Evolutionary conservation across 2,797 vertebrate genomes (phyloP), one percentile per base, ranked within the genome.

Genomic region (Paedocypris micromegethes): DNA sequence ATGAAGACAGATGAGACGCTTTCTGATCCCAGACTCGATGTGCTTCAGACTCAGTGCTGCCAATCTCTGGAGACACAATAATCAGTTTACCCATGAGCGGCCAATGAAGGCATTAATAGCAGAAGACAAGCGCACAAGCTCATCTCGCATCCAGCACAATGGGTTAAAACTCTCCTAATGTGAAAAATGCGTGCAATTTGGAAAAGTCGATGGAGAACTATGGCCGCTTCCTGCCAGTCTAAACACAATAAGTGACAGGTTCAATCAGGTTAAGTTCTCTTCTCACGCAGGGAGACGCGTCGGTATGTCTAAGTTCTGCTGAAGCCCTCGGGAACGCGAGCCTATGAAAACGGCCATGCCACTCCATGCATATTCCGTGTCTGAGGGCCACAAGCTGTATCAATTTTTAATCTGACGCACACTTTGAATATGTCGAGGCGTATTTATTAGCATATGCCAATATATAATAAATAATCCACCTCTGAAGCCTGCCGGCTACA

Each of bases 391-490:
- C 73, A 73, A 83, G 83, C 82, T 76, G 77, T 79, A 86, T 86
- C 42, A 75, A 84, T 85, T 82, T 87, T 86, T 86, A 77, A 86
- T 86, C 83, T 76, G 68, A 78, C 64, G 42, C 71, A 77, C 79
- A 70, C 80, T 83, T 83, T 82, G 78, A 85, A 79, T 74, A 74
- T 73, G 68, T 83, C 68, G 66, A 71, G 71, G 68, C 75, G 70
- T 83, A 79, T 85, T 82, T 85, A 85, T 88, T 86, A 87, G 81
- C 82, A 85, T 82, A 84, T 82, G 81, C 80, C 79, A 63, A 86
- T 83, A 83, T 78, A 74, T 77, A 77, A 83, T 85, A 86, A 85
- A 86, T 86, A 86, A 83, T 85, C 83, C 77, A 80, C 73, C 73
- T 78, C 79, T 57, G 76, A 83, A 78, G 77, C 76, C 80, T 80